Evolutionary conservation across 2,888 invertebrate species (phyloP), one percentile per base, ranked within the genome.

Genomic region (Chrysomela aeneicollis): DNA sequence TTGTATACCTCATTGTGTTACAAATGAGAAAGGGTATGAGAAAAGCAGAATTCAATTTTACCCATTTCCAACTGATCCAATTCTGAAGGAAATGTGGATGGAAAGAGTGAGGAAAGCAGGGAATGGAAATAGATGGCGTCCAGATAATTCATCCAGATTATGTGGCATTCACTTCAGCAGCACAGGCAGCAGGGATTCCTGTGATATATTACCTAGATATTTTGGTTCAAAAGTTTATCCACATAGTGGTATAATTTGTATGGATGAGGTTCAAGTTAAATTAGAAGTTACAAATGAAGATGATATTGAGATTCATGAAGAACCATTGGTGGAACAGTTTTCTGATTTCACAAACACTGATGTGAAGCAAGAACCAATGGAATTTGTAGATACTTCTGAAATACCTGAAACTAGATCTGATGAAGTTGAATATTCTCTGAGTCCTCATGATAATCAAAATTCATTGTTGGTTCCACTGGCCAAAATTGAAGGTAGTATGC

Each of bases 221-320:
- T 55, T 55, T 42, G 55, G 55, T 21, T 37, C 37, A 22, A 21
- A 55, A 21, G 42, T 42, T 12, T 55, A 55, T n/a, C 4, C 55
- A 2, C 55, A 21, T 15, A 21, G 10, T 10, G 21, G 37, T 21
- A 17, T 21, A 15, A 42, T 21, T 22, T 37, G 19, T 5, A 21
- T 18, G 35, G 55, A 42, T 2, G 10, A 15, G 8, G 42, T 42
- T 12, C 19, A 37, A 42, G 22, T 55, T 1, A 55, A 42, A 22
- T 21, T 55, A 9, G 42, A 55, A 55, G 42, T 42, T 15, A 42
- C 37, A 37, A 26, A 42, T n/a, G 55, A 55, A 15, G 55, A 55
- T 15, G 55, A 55, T 21, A 55, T 55, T n/a, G 55, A 55, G 21
- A 22, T 55, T 10, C 37, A 55, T 55, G 55, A 55, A 21, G 55